Evolutionary conservation across 2,797 vertebrate species (phyloP).

Genomic region (Lithobates sylvaticus): DNA sequence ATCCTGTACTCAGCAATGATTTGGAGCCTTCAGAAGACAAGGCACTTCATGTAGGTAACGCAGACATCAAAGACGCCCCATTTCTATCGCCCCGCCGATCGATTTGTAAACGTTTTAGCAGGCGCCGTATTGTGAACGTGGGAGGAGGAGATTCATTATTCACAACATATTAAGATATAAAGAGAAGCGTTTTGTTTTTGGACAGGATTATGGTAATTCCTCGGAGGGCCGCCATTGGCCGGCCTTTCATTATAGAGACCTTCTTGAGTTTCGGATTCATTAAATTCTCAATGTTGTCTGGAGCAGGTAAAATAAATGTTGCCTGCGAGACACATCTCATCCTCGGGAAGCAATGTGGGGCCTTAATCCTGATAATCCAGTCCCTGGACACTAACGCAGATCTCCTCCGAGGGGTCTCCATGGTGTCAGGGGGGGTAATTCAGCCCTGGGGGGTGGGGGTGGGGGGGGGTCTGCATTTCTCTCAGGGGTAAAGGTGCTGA

Average conservation of each 20-base stretch:
- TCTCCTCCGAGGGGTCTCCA: not conserved
- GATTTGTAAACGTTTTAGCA: not conserved
- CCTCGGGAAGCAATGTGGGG: slow-evolving; percentile 87
- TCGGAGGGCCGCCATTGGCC: not conserved
- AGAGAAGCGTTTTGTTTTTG: not conserved
- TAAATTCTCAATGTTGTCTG: slow-evolving; percentile 48
- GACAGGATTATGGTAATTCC: slow-evolving; percentile 5
- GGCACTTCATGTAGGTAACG: not conserved
- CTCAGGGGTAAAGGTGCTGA: too few relatives aligned
- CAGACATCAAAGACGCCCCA: slow-evolving; percentile 1
- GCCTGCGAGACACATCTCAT: slow-evolving; percentile 89
- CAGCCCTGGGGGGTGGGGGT: not conserved
- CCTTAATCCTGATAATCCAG: slow-evolving; percentile 96
- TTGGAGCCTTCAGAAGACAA: not conserved
- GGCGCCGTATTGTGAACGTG: too few relatives aligned
- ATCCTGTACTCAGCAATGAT: not conserved
- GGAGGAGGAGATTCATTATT: not conserved
- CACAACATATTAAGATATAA: not conserved
- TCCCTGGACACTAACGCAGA: slow-evolving; percentile 77
- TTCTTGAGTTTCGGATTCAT: slow-evolving; percentile 9
- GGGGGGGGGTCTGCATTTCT: not conserved
- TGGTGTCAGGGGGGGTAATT: slow-evolving; percentile 10
- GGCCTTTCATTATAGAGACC: not conserved
- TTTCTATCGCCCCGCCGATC: too few relatives aligned
- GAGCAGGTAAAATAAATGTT: slow-evolving; percentile 81